Evolutionary conservation across 2,888 invertebrate species (phyloP), one percentile per base, ranked within the genome.

Genomic region (Leucophenga montana): DNA sequence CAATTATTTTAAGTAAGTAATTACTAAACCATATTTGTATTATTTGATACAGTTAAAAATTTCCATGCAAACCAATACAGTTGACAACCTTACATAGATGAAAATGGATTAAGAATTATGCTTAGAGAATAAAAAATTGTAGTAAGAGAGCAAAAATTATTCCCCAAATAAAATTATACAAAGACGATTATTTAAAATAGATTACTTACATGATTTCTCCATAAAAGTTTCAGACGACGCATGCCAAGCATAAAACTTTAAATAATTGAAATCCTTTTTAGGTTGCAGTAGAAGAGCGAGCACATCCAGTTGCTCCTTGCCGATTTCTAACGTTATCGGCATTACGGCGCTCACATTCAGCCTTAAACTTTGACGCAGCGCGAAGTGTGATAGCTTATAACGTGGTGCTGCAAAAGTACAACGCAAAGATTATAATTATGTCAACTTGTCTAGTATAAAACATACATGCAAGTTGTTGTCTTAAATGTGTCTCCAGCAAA

Each of bases 171-270:
- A 39, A 39, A 39, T 39, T 39, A 39, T 11, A 5, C 3, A 11
- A 39, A 11, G 39, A 39, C 11, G 11, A 39, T 8, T 39, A 33
- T 33, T 5, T 5, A 33, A 39, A 39, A 39, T 33, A 33, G 33
- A n/a, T 67, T 62, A 79, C 87, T 86, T 78, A 88, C 88, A 78
- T 77, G 82, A 66, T 72, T 79, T 78, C 27, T 69, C 62, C 2
- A 70, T 61, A 65, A 87, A 88, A 13, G 74, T 67, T 20, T 79
- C 70, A 14, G 70, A 64, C 9, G 72, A 33, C 9, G 66, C 22
- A 1, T 84, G 71, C 88, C 87, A 88, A 11, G 69, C 77, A 65
- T 81, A 87, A 27, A 74, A 79, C 11, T 74, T 62, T n/a, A 77
- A 20, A 3, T 69, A 57, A 44, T 67, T 70, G 1, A 68, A 69